Conservation (phyloP, 2,797 vertebrate species). For the Hozukius guyotensis region DNA sequence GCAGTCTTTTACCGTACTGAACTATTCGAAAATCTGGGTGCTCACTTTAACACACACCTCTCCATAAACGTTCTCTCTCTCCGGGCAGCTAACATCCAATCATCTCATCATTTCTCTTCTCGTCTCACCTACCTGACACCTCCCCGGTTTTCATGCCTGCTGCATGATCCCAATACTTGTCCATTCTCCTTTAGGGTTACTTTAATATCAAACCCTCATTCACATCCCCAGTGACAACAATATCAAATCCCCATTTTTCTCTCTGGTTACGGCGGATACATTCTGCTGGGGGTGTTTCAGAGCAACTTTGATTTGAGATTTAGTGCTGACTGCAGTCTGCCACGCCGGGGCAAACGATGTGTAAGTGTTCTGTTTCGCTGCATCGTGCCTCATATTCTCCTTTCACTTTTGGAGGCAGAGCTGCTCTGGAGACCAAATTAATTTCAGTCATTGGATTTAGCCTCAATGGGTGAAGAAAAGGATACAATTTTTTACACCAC, state of each 20-base stretch:
- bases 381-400: background rate
- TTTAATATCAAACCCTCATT: background rate
- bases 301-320: slow-evolving; percentile 34
- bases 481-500: slow-evolving; percentile 10
- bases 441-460: slow-evolving; percentile 30
- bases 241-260: slow-evolving; percentile 17
- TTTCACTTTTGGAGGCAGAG: slow-evolving; percentile 13
- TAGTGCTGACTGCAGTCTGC: slow-evolving; percentile 18
- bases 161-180: slow-evolving; percentile 10
- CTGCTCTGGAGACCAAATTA: background rate
- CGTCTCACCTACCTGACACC: slow-evolving; percentile 1
- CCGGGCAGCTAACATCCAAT: slow-evolving; percentile 26
- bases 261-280: background rate
- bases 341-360: background rate
- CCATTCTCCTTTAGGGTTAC: slow-evolving; percentile 32
- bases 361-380: slow-evolving; percentile 4
- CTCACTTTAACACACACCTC: background rate
- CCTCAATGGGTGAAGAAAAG: slow-evolving; percentile 14
- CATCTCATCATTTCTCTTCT: slow-evolving; percentile 35
- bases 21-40: background rate
- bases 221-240: background rate
- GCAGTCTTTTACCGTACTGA: background rate
- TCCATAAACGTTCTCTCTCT: background rate
- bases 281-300: slow-evolving; percentile 22
- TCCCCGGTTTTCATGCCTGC: background rate